Evolutionary conservation across 2,888 invertebrate species (phyloP), one percentile per base, ranked within the genome.

Genomic region (Elaeidobius kamerunicus): DNA sequence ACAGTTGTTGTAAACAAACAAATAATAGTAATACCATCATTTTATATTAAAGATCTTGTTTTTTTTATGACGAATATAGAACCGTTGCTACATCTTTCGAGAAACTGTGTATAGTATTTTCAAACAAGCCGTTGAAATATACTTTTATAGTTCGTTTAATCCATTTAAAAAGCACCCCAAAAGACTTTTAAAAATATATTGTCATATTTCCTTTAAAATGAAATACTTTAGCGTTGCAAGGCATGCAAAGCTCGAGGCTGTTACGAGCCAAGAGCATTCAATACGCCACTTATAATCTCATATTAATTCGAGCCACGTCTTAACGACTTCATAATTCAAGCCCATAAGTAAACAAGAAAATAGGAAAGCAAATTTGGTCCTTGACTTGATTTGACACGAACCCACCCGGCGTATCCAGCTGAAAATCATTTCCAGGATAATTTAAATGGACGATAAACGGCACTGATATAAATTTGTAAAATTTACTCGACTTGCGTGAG

Each of bases 401-500:
- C 52, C 55, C 35, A 14, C n/a, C 15, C 38, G 35, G 6, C 9
- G 34, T 36, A 30, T 41, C 48, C 52, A 48, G 44, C 34, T 56
- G 57, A 45, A 48, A 57, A 54, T 51, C 38, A 47, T 57, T 57
- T 50, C 54, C 36, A 47, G 51, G n/a, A n/a, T 56, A 50, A 56
- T 56, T 56, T 49, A 52, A 56, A 53, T 45, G 44, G 50, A 53
- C 53, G 51, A 56, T 56, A 53, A 53, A 46, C 50, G 51, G 47
- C 42, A 42, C 12, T 12, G 42, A 46, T 54, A 65, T 65, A 66
- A 65, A 64, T 66, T 65, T 62, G 58, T 63, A 64, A 65, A 66
- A 65, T 66, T 63, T 64, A 66, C 59, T 63, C 59, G 58, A 56
- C 59, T 62, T 63, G 63, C 62, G 63, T 61, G 63, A 60, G 60